phyloP scores from a whole-genome alignment of 2,888 invertebrate genomes.

The Operophtera brumata region DNA sequence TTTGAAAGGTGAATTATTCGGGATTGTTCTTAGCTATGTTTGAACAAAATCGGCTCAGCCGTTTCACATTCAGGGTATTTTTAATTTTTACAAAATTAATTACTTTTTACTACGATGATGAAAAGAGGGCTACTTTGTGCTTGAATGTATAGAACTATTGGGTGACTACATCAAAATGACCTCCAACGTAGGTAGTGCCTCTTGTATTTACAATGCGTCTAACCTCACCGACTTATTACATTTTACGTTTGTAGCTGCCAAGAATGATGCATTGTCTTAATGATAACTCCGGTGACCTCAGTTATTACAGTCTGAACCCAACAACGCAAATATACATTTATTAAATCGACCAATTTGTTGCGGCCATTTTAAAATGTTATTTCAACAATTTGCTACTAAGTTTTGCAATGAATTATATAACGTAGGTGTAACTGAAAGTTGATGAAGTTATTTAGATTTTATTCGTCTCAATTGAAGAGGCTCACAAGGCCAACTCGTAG shows the following conservation, averaged over 20 bases:
- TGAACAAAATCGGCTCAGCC: too few species aligned
- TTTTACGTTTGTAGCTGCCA: slow-evolving; percentile 12
- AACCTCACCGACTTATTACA: background rate
- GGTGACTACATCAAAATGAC: background rate
- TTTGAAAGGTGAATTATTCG: too few species aligned
- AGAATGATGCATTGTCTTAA: slow-evolving; percentile 26
- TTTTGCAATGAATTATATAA: slow-evolving; percentile 17
- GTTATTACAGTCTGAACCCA: slow-evolving; percentile 21
- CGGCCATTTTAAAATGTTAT: slow-evolving; percentile 25
- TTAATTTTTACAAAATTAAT: too few species aligned
- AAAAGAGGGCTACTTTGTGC: too few species aligned
- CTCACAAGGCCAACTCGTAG: too few species aligned
- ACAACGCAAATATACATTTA: slow-evolving; percentile 31
- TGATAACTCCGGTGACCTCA: slow-evolving; percentile 25
- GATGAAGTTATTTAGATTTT: slow-evolving; percentile 10
- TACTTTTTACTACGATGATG: too few species aligned
- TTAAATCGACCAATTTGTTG: slow-evolving; percentile 33
- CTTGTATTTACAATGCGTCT: background rate
- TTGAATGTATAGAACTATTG: too few species aligned
- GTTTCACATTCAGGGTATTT: too few species aligned
- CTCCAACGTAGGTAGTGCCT: background rate
- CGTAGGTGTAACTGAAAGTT: slow-evolving; percentile 4
- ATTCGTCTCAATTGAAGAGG: background rate
- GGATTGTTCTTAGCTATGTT: too few species aligned
- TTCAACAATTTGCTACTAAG: slow-evolving; percentile 25